Evolutionary conservation across 2,113 vertebrate genomes (phyloP).

Genomic region (Ivindomyrus marchei): DNA sequence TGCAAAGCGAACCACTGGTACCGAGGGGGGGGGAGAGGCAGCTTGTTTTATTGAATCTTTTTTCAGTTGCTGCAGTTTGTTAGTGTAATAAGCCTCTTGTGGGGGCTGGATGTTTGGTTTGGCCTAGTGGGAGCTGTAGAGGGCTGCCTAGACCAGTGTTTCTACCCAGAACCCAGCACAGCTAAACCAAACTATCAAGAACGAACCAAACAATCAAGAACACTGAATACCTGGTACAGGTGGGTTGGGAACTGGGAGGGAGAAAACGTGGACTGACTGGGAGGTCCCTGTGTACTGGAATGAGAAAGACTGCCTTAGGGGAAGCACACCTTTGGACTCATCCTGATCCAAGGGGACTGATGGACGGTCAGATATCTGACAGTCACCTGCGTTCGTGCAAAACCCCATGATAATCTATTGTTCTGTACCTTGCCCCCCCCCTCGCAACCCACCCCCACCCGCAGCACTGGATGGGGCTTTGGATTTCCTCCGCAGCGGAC

Average conservation of each 20-base stretch:
- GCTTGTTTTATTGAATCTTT: neutral
- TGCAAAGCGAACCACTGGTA: neutral
- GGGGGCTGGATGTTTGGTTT: neutral
- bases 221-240: neutral
- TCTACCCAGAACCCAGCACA: neutral
- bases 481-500: constrained; percentile 76
- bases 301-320: neutral
- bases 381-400: neutral
- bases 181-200: neutral
- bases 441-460: neutral
- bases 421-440: neutral
- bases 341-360: neutral
- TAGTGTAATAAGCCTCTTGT: neutral
- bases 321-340: neutral
- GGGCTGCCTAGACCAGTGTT: neutral
- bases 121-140: neutral
- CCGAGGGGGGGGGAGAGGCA: neutral
- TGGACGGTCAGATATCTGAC: neutral
- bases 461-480: constrained; percentile 83
- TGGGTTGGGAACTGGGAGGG: neutral
- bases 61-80: neutral
- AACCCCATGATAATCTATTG: neutral
- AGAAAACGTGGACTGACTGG: neutral
- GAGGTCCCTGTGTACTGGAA: neutral
- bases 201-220: neutral